Conservation (phyloP, 2,888 invertebrate genomes). For the Volucella zonaria region DNA sequence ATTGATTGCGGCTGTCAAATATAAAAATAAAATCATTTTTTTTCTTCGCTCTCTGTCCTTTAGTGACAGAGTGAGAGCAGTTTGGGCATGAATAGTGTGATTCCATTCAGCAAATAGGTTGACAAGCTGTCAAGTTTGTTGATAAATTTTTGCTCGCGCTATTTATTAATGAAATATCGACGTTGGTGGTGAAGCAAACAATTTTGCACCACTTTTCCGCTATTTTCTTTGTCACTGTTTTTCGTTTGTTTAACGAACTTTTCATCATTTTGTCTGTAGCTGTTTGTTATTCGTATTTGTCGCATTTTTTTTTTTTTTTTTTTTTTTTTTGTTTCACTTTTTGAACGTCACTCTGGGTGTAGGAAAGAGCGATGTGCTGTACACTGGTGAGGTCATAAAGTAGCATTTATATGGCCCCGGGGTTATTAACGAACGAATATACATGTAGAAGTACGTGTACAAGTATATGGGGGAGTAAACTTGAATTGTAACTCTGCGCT, state of each 20-base stretch:
- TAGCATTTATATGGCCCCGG: conserved; percentile 13
- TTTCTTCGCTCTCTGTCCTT: not conserved
- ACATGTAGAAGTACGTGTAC: not conserved
- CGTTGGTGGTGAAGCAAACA: conserved; percentile 5
- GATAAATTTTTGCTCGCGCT: conserved; percentile 18
- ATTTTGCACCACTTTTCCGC: not conserved
- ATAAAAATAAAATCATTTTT: conserved; percentile 33
- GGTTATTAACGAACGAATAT: conserved; percentile 21
- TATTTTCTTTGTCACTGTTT: too few species aligned
- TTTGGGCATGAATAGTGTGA: not conserved
- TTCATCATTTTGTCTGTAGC: too few species aligned
- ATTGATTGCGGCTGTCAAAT: conserved; percentile 58
- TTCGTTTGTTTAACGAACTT: too few species aligned
- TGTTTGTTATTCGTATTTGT: too few species aligned
- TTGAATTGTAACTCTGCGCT: conserved; percentile 13
- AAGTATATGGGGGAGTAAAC: conserved; percentile 7
- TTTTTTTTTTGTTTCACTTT: too few species aligned
- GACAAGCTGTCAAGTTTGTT: conserved; percentile 39
- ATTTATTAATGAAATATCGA: conserved; percentile 49
- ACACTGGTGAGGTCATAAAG: conserved; percentile 22
- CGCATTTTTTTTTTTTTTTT: too few species aligned
- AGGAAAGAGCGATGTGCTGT: conserved; percentile 7
- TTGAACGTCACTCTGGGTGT: too few species aligned
- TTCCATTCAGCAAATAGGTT: conserved; percentile 32
- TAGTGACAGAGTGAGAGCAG: not conserved